A percentile compares a stretch with the other conserved stretches of the same genome.
These are phyloP conservation scores for Gobiocypris rarus DNA, from an alignment of 2,113 vertebrate species.

Conservation along the genomic window DNA sequence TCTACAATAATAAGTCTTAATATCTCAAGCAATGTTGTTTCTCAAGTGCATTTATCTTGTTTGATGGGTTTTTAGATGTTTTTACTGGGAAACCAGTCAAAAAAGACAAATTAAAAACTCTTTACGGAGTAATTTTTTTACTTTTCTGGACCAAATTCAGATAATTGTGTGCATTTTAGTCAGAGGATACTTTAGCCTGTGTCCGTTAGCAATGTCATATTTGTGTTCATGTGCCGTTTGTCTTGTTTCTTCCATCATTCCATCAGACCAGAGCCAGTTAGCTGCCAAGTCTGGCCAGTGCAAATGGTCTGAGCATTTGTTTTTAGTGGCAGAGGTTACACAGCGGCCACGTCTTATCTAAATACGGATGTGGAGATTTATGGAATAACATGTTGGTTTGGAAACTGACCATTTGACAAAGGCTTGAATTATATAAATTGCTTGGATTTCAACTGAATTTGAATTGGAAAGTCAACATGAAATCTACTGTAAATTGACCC, in stretches of 20 bases:
- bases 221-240: constrained; percentile 44
- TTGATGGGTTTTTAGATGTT: background rate
- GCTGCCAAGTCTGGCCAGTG: constrained; percentile 18
- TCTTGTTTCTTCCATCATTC: background rate
- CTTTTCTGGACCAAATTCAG: background rate
- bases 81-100: background rate
- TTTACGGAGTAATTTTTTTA: too few species aligned
- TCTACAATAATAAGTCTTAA: background rate
- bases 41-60: background rate
- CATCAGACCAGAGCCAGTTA: constrained; percentile 22
- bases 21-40: background rate
- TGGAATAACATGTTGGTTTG: constrained; percentile 46
- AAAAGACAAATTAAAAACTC: background rate
- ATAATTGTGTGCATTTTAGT: background rate
- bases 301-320: constrained; percentile 67
- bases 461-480: background rate
- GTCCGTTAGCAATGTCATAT: constrained; percentile 51
- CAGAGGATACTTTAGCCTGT: background rate
- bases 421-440: background rate
- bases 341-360: constrained; percentile 54
- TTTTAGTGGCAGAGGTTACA: constrained; percentile 61
- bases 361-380: constrained; percentile 60
- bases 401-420: constrained; percentile 46
- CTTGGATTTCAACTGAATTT: constrained; percentile 45
- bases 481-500: background rate